Percentiles rank a stretch among this genome's conserved stretches.
Evolutionary conservation across 2,888 invertebrate genomes (phyloP).

Genomic region (Andrena fulva): DNA sequence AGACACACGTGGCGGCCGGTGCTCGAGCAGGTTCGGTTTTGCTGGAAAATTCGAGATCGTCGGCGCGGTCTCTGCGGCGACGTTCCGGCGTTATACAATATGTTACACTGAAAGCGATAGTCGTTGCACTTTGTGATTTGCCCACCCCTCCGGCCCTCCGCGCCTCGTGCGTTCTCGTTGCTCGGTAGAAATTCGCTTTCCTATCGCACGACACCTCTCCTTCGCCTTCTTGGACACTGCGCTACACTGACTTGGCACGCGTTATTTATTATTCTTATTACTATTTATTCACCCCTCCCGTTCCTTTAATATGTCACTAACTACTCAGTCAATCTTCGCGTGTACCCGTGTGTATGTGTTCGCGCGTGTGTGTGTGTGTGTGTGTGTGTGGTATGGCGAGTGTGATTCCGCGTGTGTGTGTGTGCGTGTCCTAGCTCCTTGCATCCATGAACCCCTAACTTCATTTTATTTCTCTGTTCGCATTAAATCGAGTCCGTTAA

Average conservation of each 20-base stretch:
- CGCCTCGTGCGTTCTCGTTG: conserved; percentile 34
- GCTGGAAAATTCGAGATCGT: conserved; percentile 47
- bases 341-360: conserved; percentile 56
- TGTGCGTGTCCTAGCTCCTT: conserved; percentile 2
- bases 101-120: conserved; percentile 83
- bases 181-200: conserved; percentile 39
- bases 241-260: conserved; percentile 77
- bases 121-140: conserved; percentile 79
- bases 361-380: not conserved
- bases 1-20: conserved; percentile 1
- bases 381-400: conserved; percentile 6
- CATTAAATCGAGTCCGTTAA: conserved; percentile 56
- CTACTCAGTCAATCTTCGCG: conserved; percentile 79
- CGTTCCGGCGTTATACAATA: conserved; percentile 76
- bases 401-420: not conserved
- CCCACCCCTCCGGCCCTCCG: conserved; percentile 40
- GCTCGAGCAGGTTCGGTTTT: conserved; percentile 29
- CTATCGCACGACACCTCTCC: conserved; percentile 21
- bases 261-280: conserved; percentile 62
- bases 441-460: conserved; percentile 32
- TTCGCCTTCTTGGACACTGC: conserved; percentile 50
- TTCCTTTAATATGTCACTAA: conserved; percentile 75
- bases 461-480: conserved; percentile 37
- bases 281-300: conserved; percentile 28
- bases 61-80: conserved; percentile 60